phyloP scores from a whole-genome alignment of 2,888 invertebrate species.

The Anthophora plumipes region DNA sequence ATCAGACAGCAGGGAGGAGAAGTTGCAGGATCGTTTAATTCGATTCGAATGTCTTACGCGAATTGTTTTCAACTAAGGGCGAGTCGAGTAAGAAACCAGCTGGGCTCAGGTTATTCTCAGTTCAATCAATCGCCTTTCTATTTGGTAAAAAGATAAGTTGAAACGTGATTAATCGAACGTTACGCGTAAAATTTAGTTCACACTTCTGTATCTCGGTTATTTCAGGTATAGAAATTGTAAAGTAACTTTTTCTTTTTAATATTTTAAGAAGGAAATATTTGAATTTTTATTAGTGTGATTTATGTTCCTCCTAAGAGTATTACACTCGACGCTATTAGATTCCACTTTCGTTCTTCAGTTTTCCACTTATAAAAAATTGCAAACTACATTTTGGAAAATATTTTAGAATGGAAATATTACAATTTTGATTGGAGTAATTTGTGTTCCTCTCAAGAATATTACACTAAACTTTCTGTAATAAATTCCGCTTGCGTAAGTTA shows the following conservation, averaged over 20 bases:
- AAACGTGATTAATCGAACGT: not conserved
- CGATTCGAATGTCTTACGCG: constrained; percentile 16
- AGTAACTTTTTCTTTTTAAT: not conserved
- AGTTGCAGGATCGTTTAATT: constrained; percentile 12
- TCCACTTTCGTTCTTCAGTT: too few relatives aligned
- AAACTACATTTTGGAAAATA: too few relatives aligned
- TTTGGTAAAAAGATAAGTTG: not conserved
- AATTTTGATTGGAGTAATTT: too few relatives aligned
- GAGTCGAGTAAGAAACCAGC: not conserved
- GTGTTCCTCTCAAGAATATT: too few relatives aligned
- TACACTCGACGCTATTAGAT: too few relatives aligned
- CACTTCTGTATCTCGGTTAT: not conserved
- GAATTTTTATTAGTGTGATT: too few relatives aligned
- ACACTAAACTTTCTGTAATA: too few relatives aligned
- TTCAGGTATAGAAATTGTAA: not conserved
- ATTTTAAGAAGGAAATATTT: not conserved
- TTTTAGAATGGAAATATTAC: too few relatives aligned
- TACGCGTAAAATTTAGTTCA: not conserved
- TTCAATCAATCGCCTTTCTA: not conserved
- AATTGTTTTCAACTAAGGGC: not conserved
- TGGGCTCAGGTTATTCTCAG: not conserved
- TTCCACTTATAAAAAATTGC: too few relatives aligned
- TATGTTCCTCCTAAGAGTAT: not conserved
- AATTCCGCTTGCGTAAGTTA: not conserved
- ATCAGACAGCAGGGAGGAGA: constrained; percentile 16